Base-by-base conservation (phyloP, 92 coral and sea anemone genomes). In the Paramuricea clavata region DNA sequence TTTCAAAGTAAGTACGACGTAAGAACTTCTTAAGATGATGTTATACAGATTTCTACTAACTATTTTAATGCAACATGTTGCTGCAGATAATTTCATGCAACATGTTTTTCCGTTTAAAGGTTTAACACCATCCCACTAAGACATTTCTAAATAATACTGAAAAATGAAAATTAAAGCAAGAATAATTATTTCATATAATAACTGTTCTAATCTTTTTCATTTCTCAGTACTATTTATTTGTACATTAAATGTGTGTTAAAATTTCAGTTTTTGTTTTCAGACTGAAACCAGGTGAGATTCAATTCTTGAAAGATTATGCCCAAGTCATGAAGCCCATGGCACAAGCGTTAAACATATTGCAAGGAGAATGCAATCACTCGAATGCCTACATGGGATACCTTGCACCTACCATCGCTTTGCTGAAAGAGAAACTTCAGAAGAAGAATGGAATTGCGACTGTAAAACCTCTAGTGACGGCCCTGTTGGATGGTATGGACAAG, bases 321-420 rank as follows among this genome's bases (percentile, higher is more conserved):
- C n/a, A n/a, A n/a, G n/a, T n/a, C n/a, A n/a, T n/a, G n/a, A n/a
- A n/a, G n/a, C n/a, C n/a, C n/a, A n/a, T 30, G 22, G 35, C 32
- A 23, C 70, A 62, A 62, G 70, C 70, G 28, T 62, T 62, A n/a
- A 62, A 62, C 70, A 62, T 62, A 5, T 62, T 62, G 70, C 70
- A 62, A 62, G 70, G 70, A 2, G 70, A 62, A 62, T 5, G 28
- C 70, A 62, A 62, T 62, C 5, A 62, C 3, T 62, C 70, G 1
- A 62, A 62, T 30, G 70, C 70, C 13, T 62, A 62, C 13, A 62
- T 62, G 70, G 70, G 70, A 32, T 26, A 62, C 28, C 70, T 62
- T 62, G 70, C 70, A 5, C 70, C 70, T 5, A 62, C 70, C 3
- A 62, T 62, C 15, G 2, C 70, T 25, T 5, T 62, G 30, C 70